phyloP scores from a whole-genome alignment of 2,888 invertebrate genomes.

The Argyresthia albistria region DNA sequence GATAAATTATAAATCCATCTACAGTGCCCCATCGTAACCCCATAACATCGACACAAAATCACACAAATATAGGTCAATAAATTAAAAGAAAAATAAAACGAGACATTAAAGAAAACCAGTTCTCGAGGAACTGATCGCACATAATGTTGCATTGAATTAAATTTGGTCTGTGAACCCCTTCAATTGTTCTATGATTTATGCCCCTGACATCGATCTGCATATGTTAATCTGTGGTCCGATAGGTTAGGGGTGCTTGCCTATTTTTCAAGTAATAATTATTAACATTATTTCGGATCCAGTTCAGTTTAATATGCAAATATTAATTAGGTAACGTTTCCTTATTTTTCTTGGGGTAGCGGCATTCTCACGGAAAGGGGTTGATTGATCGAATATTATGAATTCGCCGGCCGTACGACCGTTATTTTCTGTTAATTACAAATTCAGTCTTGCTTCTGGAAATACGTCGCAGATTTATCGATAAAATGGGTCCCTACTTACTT shows the following conservation, averaged over 20 bases:
- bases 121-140: conserved; percentile 22
- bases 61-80: conserved; percentile 48
- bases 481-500: neutral
- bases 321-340: conserved; percentile 52
- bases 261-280: conserved; percentile 37
- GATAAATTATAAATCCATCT: conserved; percentile 2
- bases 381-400: conserved; percentile 32
- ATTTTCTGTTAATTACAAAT: conserved; percentile 5
- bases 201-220: conserved; percentile 49
- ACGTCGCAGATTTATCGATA: conserved; percentile 4
- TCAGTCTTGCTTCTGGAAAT: conserved; percentile 2
- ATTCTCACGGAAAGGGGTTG: conserved; percentile 62
- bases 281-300: conserved; percentile 32
- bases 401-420: conserved; percentile 1
- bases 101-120: conserved; percentile 35
- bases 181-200: conserved; percentile 70
- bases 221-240: conserved; percentile 40
- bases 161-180: conserved; percentile 25
- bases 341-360: conserved; percentile 36
- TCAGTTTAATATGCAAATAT: conserved; percentile 60
- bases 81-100: conserved; percentile 38
- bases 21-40: conserved; percentile 5
- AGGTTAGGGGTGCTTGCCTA: conserved; percentile 4
- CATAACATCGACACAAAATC: conserved; percentile 5
- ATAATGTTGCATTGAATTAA: conserved; percentile 12